Percentiles rank a stretch among this genome's conserved stretches.
phyloP scores from a whole-genome alignment of 2,888 invertebrate species.

The Meliscaeva auricollis region DNA sequence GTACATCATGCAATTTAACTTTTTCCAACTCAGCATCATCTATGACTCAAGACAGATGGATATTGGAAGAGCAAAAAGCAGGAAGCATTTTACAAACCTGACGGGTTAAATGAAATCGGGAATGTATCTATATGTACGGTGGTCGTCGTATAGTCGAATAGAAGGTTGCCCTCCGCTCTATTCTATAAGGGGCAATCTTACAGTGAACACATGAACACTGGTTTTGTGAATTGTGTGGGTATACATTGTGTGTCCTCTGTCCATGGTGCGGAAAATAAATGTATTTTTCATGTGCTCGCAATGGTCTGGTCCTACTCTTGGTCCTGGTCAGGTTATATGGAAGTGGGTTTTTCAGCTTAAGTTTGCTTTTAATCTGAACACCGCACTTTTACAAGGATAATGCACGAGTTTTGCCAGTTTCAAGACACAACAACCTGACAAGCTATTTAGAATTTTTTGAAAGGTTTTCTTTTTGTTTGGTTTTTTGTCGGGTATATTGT shows the following conservation, averaged over 20 bases:
- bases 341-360: slow-evolving; percentile 19
- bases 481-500: neutral
- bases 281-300: slow-evolving; percentile 42
- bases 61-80: slow-evolving; percentile 51
- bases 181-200: slow-evolving; percentile 19
- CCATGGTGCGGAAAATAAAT: slow-evolving; percentile 46
- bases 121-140: too few relatives aligned
- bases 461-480: neutral
- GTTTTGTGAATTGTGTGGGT: slow-evolving; percentile 40
- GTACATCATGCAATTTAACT: slow-evolving; percentile 71
- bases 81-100: slow-evolving; percentile 36
- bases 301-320: slow-evolving; percentile 17
- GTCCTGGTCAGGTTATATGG: neutral
- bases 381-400: slow-evolving; percentile 18
- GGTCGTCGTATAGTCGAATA: neutral
- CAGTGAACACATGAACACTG: slow-evolving; percentile 29
- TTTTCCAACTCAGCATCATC: slow-evolving; percentile 68
- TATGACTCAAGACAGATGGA: slow-evolving; percentile 64
- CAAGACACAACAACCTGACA: slow-evolving; percentile 13
- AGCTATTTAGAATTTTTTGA: slow-evolving; percentile 17
- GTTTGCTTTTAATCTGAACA: slow-evolving; percentile 45
- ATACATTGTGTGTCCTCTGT: slow-evolving; percentile 41
- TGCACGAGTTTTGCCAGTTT: neutral
- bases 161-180: too few relatives aligned
- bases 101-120: slow-evolving; percentile 43